phyloP scores from a whole-genome alignment of 2,888 invertebrate genomes.

The Acrobasis suavella region DNA sequence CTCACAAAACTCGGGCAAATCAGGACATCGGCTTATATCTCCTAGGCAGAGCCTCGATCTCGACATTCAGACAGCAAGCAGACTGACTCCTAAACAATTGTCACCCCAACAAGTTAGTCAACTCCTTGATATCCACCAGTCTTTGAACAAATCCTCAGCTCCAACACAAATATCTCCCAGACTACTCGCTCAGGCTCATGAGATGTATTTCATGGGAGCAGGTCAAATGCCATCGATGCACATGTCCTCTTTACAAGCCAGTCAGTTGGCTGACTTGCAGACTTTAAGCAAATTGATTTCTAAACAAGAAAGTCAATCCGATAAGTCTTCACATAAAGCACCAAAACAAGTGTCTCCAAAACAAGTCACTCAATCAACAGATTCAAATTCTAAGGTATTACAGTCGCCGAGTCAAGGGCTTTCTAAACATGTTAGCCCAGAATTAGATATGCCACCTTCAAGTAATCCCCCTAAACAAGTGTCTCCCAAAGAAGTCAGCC shows the following conservation, averaged over 20 bases:
- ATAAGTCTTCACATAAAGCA: background rate
- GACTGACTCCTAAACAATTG: background rate
- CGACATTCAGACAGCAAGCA: background rate
- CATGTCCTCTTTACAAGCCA: background rate
- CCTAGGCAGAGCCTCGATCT: background rate
- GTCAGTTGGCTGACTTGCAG: background rate
- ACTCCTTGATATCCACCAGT: background rate
- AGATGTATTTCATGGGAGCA: background rate
- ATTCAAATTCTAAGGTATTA: background rate
- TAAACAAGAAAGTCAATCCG: background rate
- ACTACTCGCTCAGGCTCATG: background rate
- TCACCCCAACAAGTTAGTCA: background rate
- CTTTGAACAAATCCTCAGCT: background rate
- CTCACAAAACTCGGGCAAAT: background rate
- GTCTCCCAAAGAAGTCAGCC: background rate
- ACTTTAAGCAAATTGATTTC: background rate
- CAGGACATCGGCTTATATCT: background rate
- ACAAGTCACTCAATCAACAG: background rate
- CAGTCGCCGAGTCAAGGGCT: background rate
- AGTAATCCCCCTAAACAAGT: background rate
- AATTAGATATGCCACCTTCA: background rate
- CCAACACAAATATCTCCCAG: constrained; percentile 5
- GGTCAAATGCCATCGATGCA: background rate
- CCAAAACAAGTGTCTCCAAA: constrained; percentile 2
- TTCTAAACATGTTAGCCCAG: constrained; percentile 1